Percentiles rank a stretch among this genome's conserved stretches.
Conservation (phyloP, 2,888 invertebrate species). For the Himalopsyche anomala region DNA sequence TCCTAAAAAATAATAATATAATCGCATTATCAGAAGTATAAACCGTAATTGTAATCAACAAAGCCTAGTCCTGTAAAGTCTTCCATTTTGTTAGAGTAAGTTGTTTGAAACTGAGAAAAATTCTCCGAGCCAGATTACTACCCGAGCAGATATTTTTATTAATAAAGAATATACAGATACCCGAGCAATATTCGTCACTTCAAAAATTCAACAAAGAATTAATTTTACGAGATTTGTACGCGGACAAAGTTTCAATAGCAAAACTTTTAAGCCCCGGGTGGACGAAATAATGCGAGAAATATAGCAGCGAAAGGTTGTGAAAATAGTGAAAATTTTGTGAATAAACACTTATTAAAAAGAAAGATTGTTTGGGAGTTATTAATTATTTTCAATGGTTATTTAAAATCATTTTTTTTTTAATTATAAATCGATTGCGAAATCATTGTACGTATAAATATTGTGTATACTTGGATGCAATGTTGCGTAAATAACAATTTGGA, state of each 20-base stretch:
- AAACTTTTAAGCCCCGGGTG: neutral
- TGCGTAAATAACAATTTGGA: neutral
- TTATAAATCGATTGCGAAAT: neutral
- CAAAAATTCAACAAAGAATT: conserved; percentile 44
- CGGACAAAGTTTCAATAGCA: neutral
- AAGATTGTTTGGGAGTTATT: neutral
- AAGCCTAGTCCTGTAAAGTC: conserved; percentile 64
- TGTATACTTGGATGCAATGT: neutral
- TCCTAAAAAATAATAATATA: conserved; percentile 50
- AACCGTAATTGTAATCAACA: conserved; percentile 52
- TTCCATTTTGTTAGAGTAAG: conserved; percentile 65
- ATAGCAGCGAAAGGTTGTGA: neutral
- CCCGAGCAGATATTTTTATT: conserved; percentile 25
- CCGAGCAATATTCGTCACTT: neutral
- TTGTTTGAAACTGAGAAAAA: conserved; percentile 50
- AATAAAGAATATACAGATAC: neutral
- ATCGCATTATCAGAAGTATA: conserved; percentile 57
- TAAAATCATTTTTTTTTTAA: neutral
- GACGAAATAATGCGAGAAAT: neutral
- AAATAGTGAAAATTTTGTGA: conserved; percentile 19
- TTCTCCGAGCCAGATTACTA: conserved; percentile 61
- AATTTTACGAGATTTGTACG: conserved; percentile 1
- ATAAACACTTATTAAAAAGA: neutral
- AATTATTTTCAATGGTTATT: neutral
- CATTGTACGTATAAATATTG: neutral